Base-by-base conservation (phyloP, 2,888 invertebrate species). In the Drosophila hamatofila region DNA sequence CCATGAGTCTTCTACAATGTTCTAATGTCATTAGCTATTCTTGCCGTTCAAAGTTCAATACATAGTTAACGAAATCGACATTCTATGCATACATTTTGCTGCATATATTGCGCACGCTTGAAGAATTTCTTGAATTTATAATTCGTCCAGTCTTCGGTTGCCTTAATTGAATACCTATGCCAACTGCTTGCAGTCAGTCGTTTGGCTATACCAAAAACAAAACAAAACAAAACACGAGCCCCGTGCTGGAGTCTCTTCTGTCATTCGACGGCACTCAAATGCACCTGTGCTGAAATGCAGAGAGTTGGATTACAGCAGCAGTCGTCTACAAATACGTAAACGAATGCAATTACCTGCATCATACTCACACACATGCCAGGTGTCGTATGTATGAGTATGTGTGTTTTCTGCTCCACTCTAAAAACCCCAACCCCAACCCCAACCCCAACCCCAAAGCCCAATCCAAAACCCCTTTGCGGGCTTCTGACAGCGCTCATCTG, bases 291-390 rank as follows among this genome's bases (percentile, higher is more conserved):
- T 30, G 48, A 37, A 52, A 16, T 37, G 35, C 54, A 54, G 54
- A 25, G 37, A 37, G 35, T 54, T 39, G 25, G 25, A 54, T 35
- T 59, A 27, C 27, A 59, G 18, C 41, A 51, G n/a, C 30, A 27
- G 23, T 41, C 27, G 18, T 39, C 39, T 23, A 41, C 44, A 42
- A 30, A 44, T 56, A 46, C 39, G 55, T 46, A 54, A 55, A 42
- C 35, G 52, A 67, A 73, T 58, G 42, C 48, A 56, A 63, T 55
- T 55, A 64, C 51, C 48, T 39, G 33, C 33, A 48, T 9, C 42
- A 30, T 9, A 37, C 35, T 18, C 8, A 48, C 51, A 39, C 11
- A 27, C 30, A 52, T 14, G 66, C 42, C 46, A 49, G 76, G 70
- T 80, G 70, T 64, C 70, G 33, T 21, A 4, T 30, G 48, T 35